Conservation (phyloP, 35 echinoderm and acorn worm species). For the Apostichopus parvimensis region DNA sequence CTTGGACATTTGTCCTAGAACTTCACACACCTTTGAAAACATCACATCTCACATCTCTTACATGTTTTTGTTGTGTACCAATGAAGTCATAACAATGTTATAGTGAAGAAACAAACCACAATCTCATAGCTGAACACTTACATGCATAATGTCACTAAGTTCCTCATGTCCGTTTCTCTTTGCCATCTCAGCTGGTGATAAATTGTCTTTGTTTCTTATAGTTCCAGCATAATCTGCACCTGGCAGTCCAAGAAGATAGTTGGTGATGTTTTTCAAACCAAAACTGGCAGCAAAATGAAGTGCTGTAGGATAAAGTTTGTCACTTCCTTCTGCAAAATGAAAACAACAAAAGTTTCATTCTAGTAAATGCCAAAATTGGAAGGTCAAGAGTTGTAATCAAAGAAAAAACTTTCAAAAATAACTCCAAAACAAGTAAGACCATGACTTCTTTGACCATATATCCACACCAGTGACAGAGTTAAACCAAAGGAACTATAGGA, state of each 20-base stretch:
- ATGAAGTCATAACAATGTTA: too few species aligned
- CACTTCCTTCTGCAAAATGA: slow-evolving; percentile 3
- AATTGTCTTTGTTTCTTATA: slow-evolving; percentile 61
- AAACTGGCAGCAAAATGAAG: slow-evolving; percentile 85
- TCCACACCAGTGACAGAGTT: neutral
- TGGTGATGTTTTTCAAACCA: slow-evolving; percentile 67
- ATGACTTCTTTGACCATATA: neutral
- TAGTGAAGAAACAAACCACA: too few species aligned
- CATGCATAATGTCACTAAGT: slow-evolving; percentile 48
- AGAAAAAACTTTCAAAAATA: neutral
- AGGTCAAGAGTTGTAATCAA: neutral
- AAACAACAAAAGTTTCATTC: neutral
- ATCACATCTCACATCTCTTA: too few species aligned
- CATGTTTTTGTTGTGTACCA: too few species aligned
- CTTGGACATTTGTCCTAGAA: too few species aligned
- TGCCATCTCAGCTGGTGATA: slow-evolving; percentile 63
- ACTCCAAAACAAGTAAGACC: neutral
- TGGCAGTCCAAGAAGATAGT: slow-evolving; percentile 54
- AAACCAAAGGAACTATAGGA: too few species aligned
- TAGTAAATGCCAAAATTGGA: neutral
- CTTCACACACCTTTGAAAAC: too few species aligned
- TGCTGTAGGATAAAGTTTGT: slow-evolving; percentile 68
- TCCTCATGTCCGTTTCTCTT: slow-evolving; percentile 54
- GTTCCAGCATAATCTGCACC: slow-evolving; percentile 72
- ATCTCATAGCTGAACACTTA: neutral